A percentile compares a stretch with the other conserved stretches of the same genome.
Evolutionary conservation across 2,888 invertebrate genomes (phyloP).

Genomic region (Agrilus cyanescens): DNA sequence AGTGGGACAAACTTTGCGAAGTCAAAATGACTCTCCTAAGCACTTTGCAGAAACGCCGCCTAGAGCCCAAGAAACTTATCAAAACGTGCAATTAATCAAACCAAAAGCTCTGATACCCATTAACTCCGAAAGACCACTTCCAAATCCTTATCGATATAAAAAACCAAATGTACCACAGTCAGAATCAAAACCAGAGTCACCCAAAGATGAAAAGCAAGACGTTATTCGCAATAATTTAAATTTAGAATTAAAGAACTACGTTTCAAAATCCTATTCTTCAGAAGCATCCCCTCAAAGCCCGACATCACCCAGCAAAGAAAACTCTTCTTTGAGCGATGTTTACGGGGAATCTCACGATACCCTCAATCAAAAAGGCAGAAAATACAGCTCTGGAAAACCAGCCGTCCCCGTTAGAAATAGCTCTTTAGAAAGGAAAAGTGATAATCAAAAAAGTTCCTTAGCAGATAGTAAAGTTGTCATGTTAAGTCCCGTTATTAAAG

Average conservation of each 20-base stretch:
- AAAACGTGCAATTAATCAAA: constrained; percentile 29
- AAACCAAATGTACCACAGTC: too few relatives aligned
- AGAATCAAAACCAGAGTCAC: too few relatives aligned
- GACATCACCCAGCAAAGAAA: too few relatives aligned
- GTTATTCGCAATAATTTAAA: constrained; percentile 4
- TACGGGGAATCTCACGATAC: too few relatives aligned
- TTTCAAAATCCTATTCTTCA: too few relatives aligned
- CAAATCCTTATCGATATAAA: constrained; percentile 29
- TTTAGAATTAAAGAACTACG: neutral
- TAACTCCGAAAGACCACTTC: constrained; percentile 30
- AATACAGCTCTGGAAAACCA: too few relatives aligned
- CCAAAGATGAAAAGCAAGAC: too few relatives aligned
- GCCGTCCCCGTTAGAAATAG: too few relatives aligned
- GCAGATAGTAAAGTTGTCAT: neutral
- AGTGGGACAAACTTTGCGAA: constrained; percentile 4
- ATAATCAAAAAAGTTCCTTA: neutral
- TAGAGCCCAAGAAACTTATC: constrained; percentile 23
- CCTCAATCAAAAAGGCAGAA: too few relatives aligned
- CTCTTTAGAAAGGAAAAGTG: neutral
- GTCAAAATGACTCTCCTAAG: constrained; percentile 13
- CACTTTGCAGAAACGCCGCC: constrained; percentile 25
- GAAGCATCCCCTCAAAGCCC: too few relatives aligned
- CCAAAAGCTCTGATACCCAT: constrained; percentile 33
- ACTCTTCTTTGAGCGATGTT: too few relatives aligned
- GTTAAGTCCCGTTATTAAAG: too few relatives aligned